Evolutionary conservation across 2,797 vertebrate genomes (phyloP).

Genomic region (Hydrocynus forskahlii): DNA sequence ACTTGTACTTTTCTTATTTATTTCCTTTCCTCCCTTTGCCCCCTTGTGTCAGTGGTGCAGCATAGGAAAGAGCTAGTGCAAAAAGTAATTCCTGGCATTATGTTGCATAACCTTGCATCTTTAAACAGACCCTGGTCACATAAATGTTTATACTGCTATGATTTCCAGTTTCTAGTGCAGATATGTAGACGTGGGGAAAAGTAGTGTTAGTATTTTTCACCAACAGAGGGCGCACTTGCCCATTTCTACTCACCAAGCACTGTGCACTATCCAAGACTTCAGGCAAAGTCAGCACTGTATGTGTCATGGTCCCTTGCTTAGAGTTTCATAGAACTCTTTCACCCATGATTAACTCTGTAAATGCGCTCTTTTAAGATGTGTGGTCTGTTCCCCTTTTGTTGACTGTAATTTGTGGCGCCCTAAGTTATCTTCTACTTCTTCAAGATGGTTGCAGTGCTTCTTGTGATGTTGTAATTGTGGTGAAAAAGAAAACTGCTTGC

Average conservation of each 20-base stretch:
- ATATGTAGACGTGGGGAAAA: background rate
- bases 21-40: constrained; percentile 10
- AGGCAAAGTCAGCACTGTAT: background rate
- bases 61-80: background rate
- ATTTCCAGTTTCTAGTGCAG: background rate
- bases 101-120: background rate
- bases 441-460: constrained; percentile 9
- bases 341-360: constrained; percentile 5
- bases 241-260: constrained; percentile 36
- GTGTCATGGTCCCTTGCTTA: constrained; percentile 3
- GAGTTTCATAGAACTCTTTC: constrained; percentile 7
- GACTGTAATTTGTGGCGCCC: constrained; percentile 13
- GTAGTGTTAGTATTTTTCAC: constrained; percentile 43
- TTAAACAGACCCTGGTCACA: background rate
- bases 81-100: background rate
- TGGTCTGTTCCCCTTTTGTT: constrained; percentile 13
- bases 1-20: constrained; percentile 35
- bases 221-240: constrained; percentile 75
- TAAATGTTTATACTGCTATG: background rate
- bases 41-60: constrained; percentile 4
- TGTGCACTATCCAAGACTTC: background rate
- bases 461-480: constrained; percentile 33
- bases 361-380: constrained; percentile 12
- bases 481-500: background rate
- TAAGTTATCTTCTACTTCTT: background rate